A percentile compares a stretch with the other conserved stretches of the same genome.
phyloP scores from a whole-genome alignment of 1,140 invertebrate genomes.

The Brachionus rubens region DNA sequence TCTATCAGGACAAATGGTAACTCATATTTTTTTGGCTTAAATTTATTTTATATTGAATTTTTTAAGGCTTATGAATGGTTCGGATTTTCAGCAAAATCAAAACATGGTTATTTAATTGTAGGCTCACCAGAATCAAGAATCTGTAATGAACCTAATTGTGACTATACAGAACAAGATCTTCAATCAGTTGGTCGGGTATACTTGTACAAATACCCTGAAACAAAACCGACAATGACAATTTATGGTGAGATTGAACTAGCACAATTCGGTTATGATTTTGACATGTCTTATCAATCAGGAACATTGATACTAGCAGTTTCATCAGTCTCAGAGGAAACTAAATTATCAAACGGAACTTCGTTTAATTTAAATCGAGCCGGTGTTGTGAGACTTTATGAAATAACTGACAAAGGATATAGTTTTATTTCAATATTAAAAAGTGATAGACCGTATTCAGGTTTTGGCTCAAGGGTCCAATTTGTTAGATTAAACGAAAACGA shows the following conservation, averaged over 20 bases:
- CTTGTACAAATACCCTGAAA: constrained; percentile 46
- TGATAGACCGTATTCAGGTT: constrained; percentile 51
- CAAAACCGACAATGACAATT: constrained; percentile 2
- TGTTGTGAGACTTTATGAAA: constrained; percentile 49
- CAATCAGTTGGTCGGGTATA: constrained; percentile 49
- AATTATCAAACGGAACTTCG: constrained; percentile 9
- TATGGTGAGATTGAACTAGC: constrained; percentile 47
- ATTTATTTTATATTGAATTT: too few species aligned
- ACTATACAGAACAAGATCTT: constrained; percentile 48
- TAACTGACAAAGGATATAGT: constrained; percentile 41
- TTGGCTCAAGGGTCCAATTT: constrained; percentile 51
- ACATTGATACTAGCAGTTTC: constrained; percentile 47
- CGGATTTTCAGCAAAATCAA: not conserved
- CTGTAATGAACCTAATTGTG: constrained; percentile 50
- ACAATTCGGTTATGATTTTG: constrained; percentile 49
- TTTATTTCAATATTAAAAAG: constrained; percentile 50
- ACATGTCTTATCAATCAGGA: constrained; percentile 48
- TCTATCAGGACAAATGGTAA: not conserved
- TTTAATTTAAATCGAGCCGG: constrained; percentile 49
- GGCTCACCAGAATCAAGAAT: constrained; percentile 50
- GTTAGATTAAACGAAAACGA: constrained; percentile 50
- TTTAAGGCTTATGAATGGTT: constrained; percentile 43
- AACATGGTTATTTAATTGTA: constrained; percentile 43
- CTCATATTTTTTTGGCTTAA: too few species aligned
- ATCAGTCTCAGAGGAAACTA: constrained; percentile 48